Evolutionary conservation across 2,797 vertebrate species (phyloP).

Genomic region (Sternarchorhynchus goeldii): DNA sequence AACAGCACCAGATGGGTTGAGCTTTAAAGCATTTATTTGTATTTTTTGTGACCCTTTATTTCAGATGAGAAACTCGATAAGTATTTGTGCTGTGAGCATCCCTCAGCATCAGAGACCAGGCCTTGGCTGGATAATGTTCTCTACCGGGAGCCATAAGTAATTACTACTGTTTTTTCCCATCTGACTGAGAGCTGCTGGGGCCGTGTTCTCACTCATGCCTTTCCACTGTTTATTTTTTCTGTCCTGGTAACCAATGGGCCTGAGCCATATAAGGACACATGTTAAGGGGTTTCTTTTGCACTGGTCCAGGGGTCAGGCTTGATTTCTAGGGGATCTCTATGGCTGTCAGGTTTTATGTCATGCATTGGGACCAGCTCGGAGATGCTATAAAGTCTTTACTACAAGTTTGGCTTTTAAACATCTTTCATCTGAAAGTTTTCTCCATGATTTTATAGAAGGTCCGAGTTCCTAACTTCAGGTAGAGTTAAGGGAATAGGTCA

Average conservation of each 20-base stretch:
- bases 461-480: too few relatives aligned
- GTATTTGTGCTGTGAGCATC: conserved; percentile 9
- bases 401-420: too few relatives aligned
- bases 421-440: too few relatives aligned
- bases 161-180: conserved; percentile 23
- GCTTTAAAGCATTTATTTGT: not conserved
- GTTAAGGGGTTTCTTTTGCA: not conserved
- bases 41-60: not conserved
- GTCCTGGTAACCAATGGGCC: not conserved
- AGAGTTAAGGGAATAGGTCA: not conserved
- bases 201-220: not conserved
- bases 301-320: not conserved
- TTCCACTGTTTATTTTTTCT: conserved; percentile 9
- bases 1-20: not conserved
- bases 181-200: conserved; percentile 25
- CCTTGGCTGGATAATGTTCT: conserved; percentile 42
- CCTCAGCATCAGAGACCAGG: not conserved
- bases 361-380: too few relatives aligned
- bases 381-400: too few relatives aligned
- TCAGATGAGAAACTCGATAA: conserved; percentile 14
- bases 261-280: conserved; percentile 30
- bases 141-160: conserved; percentile 37
- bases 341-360: not conserved
- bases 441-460: too few relatives aligned
- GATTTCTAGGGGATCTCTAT: not conserved